Conservation (phyloP, 2,888 invertebrate species). For the Lasius platythorax region DNA sequence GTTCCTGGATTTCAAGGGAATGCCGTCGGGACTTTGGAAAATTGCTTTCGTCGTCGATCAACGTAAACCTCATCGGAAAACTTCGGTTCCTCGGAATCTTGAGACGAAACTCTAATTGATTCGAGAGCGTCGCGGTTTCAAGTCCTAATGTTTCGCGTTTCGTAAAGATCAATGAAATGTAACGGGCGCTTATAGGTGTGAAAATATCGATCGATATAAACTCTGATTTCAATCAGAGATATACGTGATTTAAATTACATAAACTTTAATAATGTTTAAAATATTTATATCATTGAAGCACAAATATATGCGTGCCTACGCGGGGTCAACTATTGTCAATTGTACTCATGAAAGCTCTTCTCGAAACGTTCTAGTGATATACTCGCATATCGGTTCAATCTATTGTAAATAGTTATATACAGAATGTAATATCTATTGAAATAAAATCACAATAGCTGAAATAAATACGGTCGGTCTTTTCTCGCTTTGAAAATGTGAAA, state of each 20-base stretch:
- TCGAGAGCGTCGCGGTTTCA: background rate
- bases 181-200: background rate
- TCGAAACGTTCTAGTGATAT: background rate
- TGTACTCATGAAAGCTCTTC: background rate
- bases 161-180: constrained; percentile 1
- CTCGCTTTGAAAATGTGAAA: background rate
- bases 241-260: background rate
- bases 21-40: background rate
- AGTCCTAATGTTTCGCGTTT: background rate
- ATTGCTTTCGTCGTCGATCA: constrained; percentile 41
- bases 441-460: background rate
- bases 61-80: constrained; percentile 24
- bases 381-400: background rate
- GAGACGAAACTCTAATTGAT: constrained; percentile 17
- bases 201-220: background rate
- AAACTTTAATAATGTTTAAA: background rate
- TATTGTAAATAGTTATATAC: background rate
- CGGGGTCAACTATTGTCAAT: background rate
- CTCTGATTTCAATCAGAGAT: background rate
- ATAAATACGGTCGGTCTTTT: background rate
- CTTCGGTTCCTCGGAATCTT: constrained; percentile 37
- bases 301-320: too few relatives aligned
- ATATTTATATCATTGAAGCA: background rate
- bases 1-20: background rate
- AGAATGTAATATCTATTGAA: background rate